Percentiles rank a stretch among this genome's conserved stretches.
Evolutionary conservation across 2,888 invertebrate species (phyloP).

Genomic region (Nymphalis c-album): DNA sequence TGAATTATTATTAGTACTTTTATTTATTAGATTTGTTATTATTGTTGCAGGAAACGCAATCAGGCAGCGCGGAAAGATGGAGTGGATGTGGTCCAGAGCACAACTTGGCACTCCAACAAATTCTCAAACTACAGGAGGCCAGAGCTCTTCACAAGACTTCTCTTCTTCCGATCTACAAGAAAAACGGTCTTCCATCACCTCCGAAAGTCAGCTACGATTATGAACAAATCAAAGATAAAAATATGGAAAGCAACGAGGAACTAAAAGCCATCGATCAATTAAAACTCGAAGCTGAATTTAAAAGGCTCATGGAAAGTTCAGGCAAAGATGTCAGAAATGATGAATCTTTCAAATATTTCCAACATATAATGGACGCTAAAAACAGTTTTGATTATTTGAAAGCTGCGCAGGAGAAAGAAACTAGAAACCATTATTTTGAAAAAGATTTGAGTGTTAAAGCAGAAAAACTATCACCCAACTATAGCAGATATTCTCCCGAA

Average conservation of each 20-base stretch:
- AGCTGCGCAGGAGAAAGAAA: constrained; percentile 69
- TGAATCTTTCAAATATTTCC: constrained; percentile 71
- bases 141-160: constrained; percentile 84
- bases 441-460: constrained; percentile 57
- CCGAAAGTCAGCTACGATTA: constrained; percentile 76
- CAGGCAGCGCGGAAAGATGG: constrained; percentile 93
- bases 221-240: constrained; percentile 54
- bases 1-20: not conserved
- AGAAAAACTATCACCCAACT: constrained; percentile 60
- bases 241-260: constrained; percentile 66
- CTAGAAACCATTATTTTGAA: constrained; percentile 44
- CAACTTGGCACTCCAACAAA: constrained; percentile 94
- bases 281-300: constrained; percentile 81
- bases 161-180: constrained; percentile 74
- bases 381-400: constrained; percentile 69
- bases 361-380: constrained; percentile 75
- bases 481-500: constrained; percentile 55
- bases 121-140: constrained; percentile 94
- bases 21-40: constrained; percentile 35
- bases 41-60: constrained; percentile 89
- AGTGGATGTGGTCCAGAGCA: constrained; percentile 94
- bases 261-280: constrained; percentile 68
- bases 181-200: constrained; percentile 76
- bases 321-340: constrained; percentile 69
- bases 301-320: constrained; percentile 81